Evolutionary conservation across 2,888 invertebrate species (phyloP), one percentile per base, ranked within the genome.

Genomic region (Ernsta delagoae): DNA sequence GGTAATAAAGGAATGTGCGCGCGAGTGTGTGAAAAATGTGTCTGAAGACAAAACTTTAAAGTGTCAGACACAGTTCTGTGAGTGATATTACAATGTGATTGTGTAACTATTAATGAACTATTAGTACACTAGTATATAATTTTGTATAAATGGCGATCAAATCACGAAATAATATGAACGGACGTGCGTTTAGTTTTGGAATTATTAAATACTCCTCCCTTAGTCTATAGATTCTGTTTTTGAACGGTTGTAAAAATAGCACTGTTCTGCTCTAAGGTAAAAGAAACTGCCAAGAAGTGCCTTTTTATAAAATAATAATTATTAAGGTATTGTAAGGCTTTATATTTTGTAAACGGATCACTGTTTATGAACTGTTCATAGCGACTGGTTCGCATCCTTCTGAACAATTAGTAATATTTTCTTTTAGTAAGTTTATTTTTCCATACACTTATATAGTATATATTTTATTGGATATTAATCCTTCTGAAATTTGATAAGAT

Each of bases 21-120:
- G 72, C 82, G 83, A 80, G 82, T 76, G 76, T 83, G 86, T 87
- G 87, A 83, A 83, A 81, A 81, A 83, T 81, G 89, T 87, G 87
- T 89, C 88, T 86, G 87, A 87, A 85, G 85, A 91, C 87, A 80
- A 81, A 77, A 75, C 73, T 68, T n/a, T 76, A 75, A 75, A 82
- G 87, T 86, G 87, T 88, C 88, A 82, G 89, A 81, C 84, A 82
- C 86, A 80, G 79, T 81, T 83, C 81, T 83, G 90, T 88, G 92
- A 90, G 93, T 93, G 93, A 92, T 93, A 92, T 90, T 85, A 83
- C 80, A 85, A 90, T 93, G 93, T 93, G 93, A 92, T 92, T 91
- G 92, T 90, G 92, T 91, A 87, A 87, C 79, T 86, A 79, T 81
- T 80, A 83, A 87, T 87, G 84, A 88, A 90, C 87, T 85, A 7